Percentiles rank a stretch among this genome's conserved stretches.
Evolutionary conservation across 2,888 invertebrate species (phyloP).

Genomic region (Campoletis raptor): DNA sequence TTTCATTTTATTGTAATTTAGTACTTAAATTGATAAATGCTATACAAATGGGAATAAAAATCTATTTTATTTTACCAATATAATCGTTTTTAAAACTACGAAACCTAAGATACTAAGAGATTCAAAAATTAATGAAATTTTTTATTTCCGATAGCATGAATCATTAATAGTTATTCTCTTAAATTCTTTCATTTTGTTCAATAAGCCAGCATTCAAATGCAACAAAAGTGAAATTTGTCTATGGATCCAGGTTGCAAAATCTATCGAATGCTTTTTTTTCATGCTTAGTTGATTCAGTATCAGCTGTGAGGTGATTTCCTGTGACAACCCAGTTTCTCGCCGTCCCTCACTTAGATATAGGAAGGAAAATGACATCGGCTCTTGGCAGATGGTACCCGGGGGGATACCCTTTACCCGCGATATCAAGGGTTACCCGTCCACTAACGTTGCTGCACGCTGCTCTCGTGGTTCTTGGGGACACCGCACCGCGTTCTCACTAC

Average conservation of each 20-base stretch:
- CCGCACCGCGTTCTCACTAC: constrained; percentile 18
- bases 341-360: constrained; percentile 65
- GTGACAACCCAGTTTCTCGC: constrained; percentile 26
- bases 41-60: background rate
- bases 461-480: constrained; percentile 61
- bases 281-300: background rate
- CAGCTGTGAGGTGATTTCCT: constrained; percentile 15
- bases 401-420: constrained; percentile 82
- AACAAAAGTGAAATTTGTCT: background rate
- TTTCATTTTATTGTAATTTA: constrained; percentile 46
- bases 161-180: background rate
- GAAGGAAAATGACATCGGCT: constrained; percentile 72
- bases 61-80: background rate
- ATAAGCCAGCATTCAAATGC: background rate
- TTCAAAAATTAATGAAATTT: background rate
- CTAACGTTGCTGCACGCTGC: constrained; percentile 35
- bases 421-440: constrained; percentile 80
- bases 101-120: background rate
- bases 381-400: constrained; percentile 84
- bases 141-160: no score
- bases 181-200: background rate
- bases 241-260: background rate
- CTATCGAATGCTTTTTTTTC: background rate
- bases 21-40: background rate
- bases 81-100: background rate